Evolutionary conservation across 1,140 invertebrate species (phyloP), one percentile per base, ranked within the genome.

Genomic region (Phymorhynchus buccinoides): DNA sequence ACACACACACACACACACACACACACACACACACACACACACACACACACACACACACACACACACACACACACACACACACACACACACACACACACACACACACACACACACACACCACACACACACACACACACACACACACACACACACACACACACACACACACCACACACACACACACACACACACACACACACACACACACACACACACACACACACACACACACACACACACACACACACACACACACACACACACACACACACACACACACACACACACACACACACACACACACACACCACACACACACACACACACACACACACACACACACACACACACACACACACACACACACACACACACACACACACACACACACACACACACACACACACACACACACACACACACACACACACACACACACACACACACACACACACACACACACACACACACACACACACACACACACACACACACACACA

Each of bases 201-300:
- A 56, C 52, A 56, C 52, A 56, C 52, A 56, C 52, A 14, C 52
- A 14, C 52, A 14, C 52, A 14, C 52, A 14, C 52, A 14, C 52
- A 14, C 52, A 14, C 52, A 14, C 52, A 14, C 52, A 14, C 52
- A 14, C 52, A 14, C 52, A 14, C 52, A 14, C 52, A 14, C 52
- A 56, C 52, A 56, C 52, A 56, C 52, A 56, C 52, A 56, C 52
- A 56, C 52, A 56, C 52, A 56, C 52, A 56, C 52, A 56, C 52
- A 56, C 52, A 56, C 52, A 56, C 52, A 56, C 52, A 56, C 52
- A 56, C n/a, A n/a, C n/a, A n/a, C n/a, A n/a, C n/a, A n/a, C n/a
- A n/a, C n/a, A n/a, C n/a, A n/a, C n/a, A n/a, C n/a, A n/a, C n/a
- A n/a, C n/a, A n/a, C n/a, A n/a, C n/a, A n/a, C n/a, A n/a, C n/a